These are phyloP conservation scores for Phataginus tetradactyla DNA, from an alignment of 2,797 vertebrate genomes.

Conservation along the genomic window DNA sequence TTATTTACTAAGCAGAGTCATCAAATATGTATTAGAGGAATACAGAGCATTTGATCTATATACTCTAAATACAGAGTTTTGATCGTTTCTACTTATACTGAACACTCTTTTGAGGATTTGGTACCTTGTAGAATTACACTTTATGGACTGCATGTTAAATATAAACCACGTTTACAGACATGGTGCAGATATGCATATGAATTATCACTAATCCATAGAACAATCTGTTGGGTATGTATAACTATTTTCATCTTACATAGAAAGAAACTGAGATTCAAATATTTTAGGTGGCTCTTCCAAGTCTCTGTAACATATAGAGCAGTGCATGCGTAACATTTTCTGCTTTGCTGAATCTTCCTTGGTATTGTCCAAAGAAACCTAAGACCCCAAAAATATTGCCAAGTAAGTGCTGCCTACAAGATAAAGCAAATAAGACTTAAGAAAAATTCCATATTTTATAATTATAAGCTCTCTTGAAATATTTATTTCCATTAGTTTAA, in stretches of 20 bases:
- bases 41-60: not conserved
- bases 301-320: not conserved
- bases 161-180: not conserved
- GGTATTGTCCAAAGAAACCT: not conserved
- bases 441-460: not conserved
- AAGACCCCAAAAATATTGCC: not conserved
- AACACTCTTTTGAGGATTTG: not conserved
- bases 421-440: not conserved
- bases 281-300: not conserved
- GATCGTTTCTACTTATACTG: not conserved
- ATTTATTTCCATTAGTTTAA: not conserved
- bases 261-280: not conserved
- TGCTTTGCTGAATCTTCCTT: not conserved
- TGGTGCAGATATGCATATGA: not conserved
- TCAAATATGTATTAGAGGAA: not conserved
- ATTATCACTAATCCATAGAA: not conserved
- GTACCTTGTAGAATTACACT: not conserved
- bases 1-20: not conserved
- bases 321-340: not conserved
- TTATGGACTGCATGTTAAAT: not conserved
- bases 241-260: not conserved
- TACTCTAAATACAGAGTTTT: too few species aligned
- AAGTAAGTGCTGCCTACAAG: not conserved
- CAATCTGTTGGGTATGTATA: not conserved
- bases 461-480: not conserved